Evolutionary conservation across 2,888 invertebrate genomes (phyloP).

Genomic region (Macropis europaea): DNA sequence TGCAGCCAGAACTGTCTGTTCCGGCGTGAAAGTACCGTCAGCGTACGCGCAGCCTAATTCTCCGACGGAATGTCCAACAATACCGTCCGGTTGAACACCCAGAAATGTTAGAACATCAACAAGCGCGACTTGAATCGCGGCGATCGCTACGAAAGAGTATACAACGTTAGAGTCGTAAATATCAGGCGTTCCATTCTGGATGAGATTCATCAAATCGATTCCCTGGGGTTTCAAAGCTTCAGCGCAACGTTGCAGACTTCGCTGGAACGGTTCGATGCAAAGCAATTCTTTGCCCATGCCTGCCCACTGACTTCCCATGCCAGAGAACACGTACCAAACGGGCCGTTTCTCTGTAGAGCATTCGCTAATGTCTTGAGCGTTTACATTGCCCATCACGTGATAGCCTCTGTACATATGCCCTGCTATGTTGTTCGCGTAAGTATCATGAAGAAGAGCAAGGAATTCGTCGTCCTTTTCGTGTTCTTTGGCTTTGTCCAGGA

Average conservation of each 20-base stretch:
- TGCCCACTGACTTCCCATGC: slow-evolving; percentile 99
- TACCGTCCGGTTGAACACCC: slow-evolving; percentile 94
- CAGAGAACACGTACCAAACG: slow-evolving; percentile 97
- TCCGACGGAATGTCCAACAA: slow-evolving; percentile 97
- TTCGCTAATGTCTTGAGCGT: slow-evolving; percentile 81
- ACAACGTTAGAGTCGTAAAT: slow-evolving; percentile 93
- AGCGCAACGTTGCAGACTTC: slow-evolving; percentile 88
- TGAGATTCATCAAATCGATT: slow-evolving; percentile 90
- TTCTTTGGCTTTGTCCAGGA: slow-evolving; percentile 84
- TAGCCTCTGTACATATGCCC: slow-evolving; percentile 93
- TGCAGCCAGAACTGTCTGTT: slow-evolving; percentile 96
- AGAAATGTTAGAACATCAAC: slow-evolving; percentile 90
- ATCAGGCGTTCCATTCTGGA: slow-evolving; percentile 88
- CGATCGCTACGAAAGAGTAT: slow-evolving; percentile 95
- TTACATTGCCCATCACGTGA: slow-evolving; percentile 84
- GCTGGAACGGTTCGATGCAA: slow-evolving; percentile 89
- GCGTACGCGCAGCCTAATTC: slow-evolving; percentile 97
- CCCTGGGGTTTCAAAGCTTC: slow-evolving; percentile 89
- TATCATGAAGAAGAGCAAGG: slow-evolving; percentile 87
- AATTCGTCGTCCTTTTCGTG: slow-evolving; percentile 86
- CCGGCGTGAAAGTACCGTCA: slow-evolving; percentile 95
- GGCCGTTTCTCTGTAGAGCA: slow-evolving; percentile 85
- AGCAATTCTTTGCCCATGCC: slow-evolving; percentile 96
- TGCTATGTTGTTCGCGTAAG: slow-evolving; percentile 86
- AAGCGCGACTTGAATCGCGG: slow-evolving; percentile 97